Evolutionary conservation across 64 coral and sea anemone genomes (phyloP).

Genomic region (Acropora yongei): DNA sequence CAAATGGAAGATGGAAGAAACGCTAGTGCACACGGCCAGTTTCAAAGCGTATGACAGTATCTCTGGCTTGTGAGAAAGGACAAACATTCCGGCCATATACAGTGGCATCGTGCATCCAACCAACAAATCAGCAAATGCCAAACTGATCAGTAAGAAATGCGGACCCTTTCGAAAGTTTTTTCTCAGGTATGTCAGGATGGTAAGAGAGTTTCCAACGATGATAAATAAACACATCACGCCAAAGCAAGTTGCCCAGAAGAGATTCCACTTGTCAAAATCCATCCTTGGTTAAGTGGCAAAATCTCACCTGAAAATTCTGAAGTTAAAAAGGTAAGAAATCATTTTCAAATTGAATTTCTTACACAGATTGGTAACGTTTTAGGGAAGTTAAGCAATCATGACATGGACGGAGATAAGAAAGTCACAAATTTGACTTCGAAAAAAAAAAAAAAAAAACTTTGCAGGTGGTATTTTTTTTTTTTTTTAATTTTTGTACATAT

Average conservation of each 20-base stretch:
- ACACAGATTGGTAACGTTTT: too few relatives aligned
- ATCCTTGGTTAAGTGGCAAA: not conserved
- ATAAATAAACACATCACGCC: not conserved
- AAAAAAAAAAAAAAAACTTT: too few relatives aligned
- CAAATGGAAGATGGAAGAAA: slow-evolving; percentile 47
- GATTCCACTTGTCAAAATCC: not conserved
- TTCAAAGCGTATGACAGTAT: too few relatives aligned
- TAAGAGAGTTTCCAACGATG: slow-evolving; percentile 14
- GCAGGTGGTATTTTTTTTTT: too few relatives aligned
- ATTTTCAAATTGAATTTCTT: too few relatives aligned
- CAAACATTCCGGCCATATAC: not conserved
- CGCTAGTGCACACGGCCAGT: not conserved
- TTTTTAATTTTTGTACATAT: too few relatives aligned
- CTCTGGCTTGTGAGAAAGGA: too few relatives aligned
- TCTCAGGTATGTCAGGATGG: slow-evolving; percentile 10
- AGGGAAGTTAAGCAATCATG: too few relatives aligned
- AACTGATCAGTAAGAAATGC: slow-evolving; percentile 26
- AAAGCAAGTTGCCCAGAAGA: not conserved
- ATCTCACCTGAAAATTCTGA: too few relatives aligned
- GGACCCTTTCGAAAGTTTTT: slow-evolving; percentile 2
- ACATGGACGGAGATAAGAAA: too few relatives aligned
- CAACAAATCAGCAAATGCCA: slow-evolving; percentile 47
- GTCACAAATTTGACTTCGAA: too few relatives aligned
- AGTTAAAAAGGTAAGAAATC: too few relatives aligned
- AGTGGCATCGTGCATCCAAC: slow-evolving; percentile 42